Base-by-base conservation (phyloP, 1,140 invertebrate species). In the Drosophila arizonae region DNA sequence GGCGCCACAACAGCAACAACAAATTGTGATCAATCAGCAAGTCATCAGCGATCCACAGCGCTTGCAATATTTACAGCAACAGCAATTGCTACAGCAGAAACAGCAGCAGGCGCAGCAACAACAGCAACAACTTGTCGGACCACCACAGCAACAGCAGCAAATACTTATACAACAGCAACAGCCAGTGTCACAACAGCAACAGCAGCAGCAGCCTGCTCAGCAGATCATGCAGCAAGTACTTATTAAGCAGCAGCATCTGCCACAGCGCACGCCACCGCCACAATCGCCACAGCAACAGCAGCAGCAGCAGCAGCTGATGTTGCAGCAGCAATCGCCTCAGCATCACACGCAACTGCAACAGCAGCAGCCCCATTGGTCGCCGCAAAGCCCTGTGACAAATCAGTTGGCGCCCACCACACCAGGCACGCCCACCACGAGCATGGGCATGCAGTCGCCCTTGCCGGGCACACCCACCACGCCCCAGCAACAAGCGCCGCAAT, bases 1-100 rank as follows among this genome's bases (percentile, higher is more conserved):
- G 15, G 17, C 58, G 6, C 81, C 66, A 3, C 84, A 71, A 11
- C 81, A 79, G 48, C 79, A 82, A 11, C 81, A 91, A 39, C 90
- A 86, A 62, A 92, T 92, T 62, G 88, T 92, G 56, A 87, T 91
- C 17, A 91, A 91, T 69, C 90, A 91, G 57, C 90, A 91, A 68
- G 76, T 91, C 13, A 72, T 91, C 1, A 86, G 79, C 26, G 84
- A 91, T 65, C 82, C 87, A 1, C 90, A 90, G 54, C 77, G 90
- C 1, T 56, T 91, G 46, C 90, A 91, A 70, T 91, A 90, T 39
- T 66, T 91, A 52, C 90, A 91, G 36, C 90, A 91, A 48, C 90
- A 91, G 36, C 90, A 90, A 52, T 41, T 86, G 28, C 17, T 81
- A 52, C 81, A 84, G 52, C 82, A 81, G 28, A 78, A 90, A 11